Conservation (phyloP, 2,888 invertebrate species). For the Tiphia femorata region DNA sequence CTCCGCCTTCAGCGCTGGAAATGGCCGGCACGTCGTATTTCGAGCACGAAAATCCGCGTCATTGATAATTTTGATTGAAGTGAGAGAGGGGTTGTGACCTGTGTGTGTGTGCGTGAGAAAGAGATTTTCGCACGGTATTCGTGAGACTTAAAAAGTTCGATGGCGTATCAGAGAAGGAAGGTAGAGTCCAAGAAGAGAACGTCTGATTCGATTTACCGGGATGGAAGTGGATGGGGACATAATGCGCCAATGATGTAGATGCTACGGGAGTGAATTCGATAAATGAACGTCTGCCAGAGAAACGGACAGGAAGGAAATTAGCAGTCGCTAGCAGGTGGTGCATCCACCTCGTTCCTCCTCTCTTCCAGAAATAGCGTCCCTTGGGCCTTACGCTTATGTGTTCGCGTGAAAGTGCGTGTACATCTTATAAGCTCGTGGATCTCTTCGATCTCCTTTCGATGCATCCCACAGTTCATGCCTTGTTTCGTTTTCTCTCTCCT, state of each 20-base stretch:
- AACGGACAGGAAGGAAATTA: conserved; percentile 40
- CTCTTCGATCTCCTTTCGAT: conserved; percentile 1
- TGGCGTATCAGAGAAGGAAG: too few species aligned
- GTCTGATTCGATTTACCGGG: conserved; percentile 9
- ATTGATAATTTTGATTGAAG: too few species aligned
- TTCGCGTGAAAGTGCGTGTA: too few species aligned
- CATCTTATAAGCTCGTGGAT: not conserved
- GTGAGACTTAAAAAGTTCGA: too few species aligned
- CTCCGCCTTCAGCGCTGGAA: not conserved
- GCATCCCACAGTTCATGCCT: not conserved
- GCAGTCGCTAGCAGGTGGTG: conserved; percentile 33
- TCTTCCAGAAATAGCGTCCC: conserved; percentile 10
- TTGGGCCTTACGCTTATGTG: too few species aligned
- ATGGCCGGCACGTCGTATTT: too few species aligned
- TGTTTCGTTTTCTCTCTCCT: conserved; percentile 3
- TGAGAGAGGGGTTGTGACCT: too few species aligned
- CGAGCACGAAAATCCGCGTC: too few species aligned
- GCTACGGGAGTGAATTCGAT: conserved; percentile 17
- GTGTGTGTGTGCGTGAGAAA: too few species aligned
- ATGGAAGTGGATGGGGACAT: too few species aligned
- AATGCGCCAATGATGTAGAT: conserved; percentile 6
- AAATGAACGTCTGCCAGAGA: conserved; percentile 24
- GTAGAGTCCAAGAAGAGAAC: not conserved
- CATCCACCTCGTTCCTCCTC: conserved; percentile 5
- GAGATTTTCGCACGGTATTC: too few species aligned